Conservation (phyloP, 2,797 vertebrate species). For the Scomberomorus guttatus region DNA sequence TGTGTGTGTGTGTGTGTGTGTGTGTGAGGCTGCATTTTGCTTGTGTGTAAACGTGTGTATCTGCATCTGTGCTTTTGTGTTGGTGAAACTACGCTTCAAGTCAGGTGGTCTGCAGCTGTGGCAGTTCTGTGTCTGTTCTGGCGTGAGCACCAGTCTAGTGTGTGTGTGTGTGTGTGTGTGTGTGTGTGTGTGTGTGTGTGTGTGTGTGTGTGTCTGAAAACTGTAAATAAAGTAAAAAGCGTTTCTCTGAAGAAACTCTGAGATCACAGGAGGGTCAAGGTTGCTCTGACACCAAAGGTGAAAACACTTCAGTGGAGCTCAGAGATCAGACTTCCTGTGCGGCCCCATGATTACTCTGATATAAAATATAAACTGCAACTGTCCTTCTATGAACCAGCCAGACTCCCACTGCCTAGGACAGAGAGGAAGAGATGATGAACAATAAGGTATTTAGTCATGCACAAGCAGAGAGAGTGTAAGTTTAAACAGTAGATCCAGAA, state of each 20-base stretch:
- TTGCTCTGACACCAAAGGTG: conserved; percentile 53
- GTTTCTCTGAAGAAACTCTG: conserved; percentile 21
- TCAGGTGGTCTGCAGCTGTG: conserved; percentile 56
- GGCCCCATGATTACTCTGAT: conserved; percentile 28
- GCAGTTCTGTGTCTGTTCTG: conserved; percentile 15
- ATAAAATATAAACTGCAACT: conserved; percentile 32
- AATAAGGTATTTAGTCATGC: conserved; percentile 64
- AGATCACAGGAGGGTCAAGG: conserved; percentile 52
- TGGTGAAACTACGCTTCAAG: conserved; percentile 35
- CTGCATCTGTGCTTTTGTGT: conserved; percentile 18
- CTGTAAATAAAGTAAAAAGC: conserved; percentile 16
- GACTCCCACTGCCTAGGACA: conserved; percentile 30
- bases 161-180: neutral
- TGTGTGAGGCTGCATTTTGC: neutral
- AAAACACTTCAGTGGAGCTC: conserved; percentile 43
- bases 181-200: neutral
- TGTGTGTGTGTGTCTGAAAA: conserved; percentile 16
- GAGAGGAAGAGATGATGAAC: conserved; percentile 41
- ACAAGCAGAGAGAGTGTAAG: conserved; percentile 31
- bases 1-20: conserved; percentile 13
- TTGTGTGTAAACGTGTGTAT: neutral
- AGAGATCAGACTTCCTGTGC: conserved; percentile 54
- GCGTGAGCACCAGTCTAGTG: neutral
- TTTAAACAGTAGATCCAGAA: conserved; percentile 64
- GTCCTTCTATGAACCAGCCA: conserved; percentile 49